Conservation (phyloP, 1,140 invertebrate genomes). For the Harlomillsia oculata region DNA sequence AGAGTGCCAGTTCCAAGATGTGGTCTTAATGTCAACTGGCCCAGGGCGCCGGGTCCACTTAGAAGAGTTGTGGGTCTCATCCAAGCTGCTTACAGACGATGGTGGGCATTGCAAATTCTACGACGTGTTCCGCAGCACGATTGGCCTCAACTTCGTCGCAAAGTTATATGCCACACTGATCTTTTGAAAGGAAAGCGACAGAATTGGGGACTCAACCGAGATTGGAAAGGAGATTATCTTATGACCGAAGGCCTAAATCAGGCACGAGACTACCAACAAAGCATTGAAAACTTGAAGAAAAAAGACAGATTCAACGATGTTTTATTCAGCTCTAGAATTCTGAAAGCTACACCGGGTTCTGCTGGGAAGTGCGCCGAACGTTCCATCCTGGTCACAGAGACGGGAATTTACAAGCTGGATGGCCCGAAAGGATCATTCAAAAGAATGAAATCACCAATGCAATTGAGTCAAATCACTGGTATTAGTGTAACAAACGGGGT, state of each 20-base stretch:
- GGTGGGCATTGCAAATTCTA: slow-evolving; percentile 32
- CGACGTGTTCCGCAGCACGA: slow-evolving; percentile 33
- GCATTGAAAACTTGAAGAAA: slow-evolving; percentile 59
- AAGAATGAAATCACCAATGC: slow-evolving; percentile 70
- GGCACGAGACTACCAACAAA: slow-evolving; percentile 57
- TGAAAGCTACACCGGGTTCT: slow-evolving; percentile 33
- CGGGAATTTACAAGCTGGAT: slow-evolving; percentile 81
- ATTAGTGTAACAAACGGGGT: slow-evolving; percentile 48
- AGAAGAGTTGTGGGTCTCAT: slow-evolving; percentile 28
- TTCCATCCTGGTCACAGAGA: slow-evolving; percentile 78
- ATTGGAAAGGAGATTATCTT: slow-evolving; percentile 90
- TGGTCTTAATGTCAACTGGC: slow-evolving; percentile 32
- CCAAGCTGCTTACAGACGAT: slow-evolving; percentile 30
- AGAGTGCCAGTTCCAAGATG: slow-evolving; percentile 24
- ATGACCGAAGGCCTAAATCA: slow-evolving; percentile 65
- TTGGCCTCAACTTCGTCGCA: slow-evolving; percentile 58
- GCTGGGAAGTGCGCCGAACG: slow-evolving; percentile 70
- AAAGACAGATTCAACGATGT: slow-evolving; percentile 53
- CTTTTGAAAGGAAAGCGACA: slow-evolving; percentile 57
- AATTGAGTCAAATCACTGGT: slow-evolving; percentile 59
- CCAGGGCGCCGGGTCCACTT: slow-evolving; percentile 27
- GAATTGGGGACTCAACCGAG: slow-evolving; percentile 70
- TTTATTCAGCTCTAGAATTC: slow-evolving; percentile 31
- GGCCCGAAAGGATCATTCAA: slow-evolving; percentile 65
- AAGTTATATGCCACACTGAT: slow-evolving; percentile 31